Evolutionary conservation across 1,140 invertebrate genomes (phyloP), one percentile per base, ranked within the genome.

Genomic region (Muscidifurax raptorellus): DNA sequence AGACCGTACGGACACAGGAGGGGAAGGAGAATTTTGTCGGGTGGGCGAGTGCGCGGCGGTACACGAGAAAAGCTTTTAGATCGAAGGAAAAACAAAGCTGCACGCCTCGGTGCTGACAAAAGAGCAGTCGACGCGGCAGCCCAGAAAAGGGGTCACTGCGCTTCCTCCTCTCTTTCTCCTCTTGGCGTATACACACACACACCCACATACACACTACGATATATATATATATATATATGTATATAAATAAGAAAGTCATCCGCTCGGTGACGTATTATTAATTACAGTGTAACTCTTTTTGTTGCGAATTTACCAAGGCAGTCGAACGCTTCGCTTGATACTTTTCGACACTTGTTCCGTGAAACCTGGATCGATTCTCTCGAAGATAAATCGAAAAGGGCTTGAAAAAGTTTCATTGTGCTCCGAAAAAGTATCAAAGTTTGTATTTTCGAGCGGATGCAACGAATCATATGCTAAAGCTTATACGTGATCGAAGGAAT

Each of bases 61-160:
- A 75, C 80, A 82, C 28, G 80, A 76, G 80, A 82, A 82, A 82
- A 76, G 80, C 80, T 82, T 82, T 82, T 82, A 82, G 80, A 82
- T 76, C 72, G 72, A 82, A 66, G 69, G 80, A 82, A 82, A 82
- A 82, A 82, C 80, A 82, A 82, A 82, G 80, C 52, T 59, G 52
- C 47, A 59, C 40, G 69, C 80, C 25, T 66, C 72, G 28, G 10
- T 4, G 64, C 80, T 82, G 72, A 82, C 80, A 82, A 75, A 82
- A 82, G 72, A 59, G 40, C 40, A 59, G 28, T 80, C 66, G 47
- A 69, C 78, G 66, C 22, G 66, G 78, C 30, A 44, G 59, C n/a
- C 64, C 32, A 67, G 32, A 80, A 80, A 80, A 80, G 64, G 66
- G 52, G 52, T 66, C 77, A 77, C 75, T 77, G 75, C 25, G 13